phyloP scores from a whole-genome alignment of 2,888 invertebrate species.

The Caenorhabditis zanzibari region DNA sequence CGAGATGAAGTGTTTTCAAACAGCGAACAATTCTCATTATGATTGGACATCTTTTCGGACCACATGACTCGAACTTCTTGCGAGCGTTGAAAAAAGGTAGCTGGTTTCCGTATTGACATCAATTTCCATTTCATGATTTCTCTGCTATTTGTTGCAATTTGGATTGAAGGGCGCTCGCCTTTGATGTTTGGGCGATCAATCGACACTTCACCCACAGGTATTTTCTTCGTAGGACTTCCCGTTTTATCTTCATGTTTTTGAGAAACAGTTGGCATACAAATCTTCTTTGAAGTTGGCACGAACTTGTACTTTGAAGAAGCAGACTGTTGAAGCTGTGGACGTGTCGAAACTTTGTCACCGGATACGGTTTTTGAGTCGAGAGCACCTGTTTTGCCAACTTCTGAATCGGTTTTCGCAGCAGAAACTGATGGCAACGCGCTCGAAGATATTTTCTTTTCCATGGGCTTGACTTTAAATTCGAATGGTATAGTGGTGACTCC shows the following conservation, averaged over 20 bases:
- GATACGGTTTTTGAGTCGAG: background rate
- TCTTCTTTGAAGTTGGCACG: slow-evolving; percentile 34
- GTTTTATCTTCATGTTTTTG: background rate
- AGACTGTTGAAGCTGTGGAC: background rate
- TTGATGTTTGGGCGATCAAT: too few species aligned
- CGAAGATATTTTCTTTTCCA: slow-evolving; percentile 1
- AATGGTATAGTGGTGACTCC: background rate
- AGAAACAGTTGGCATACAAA: background rate
- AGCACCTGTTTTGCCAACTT: background rate
- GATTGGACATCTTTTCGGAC: too few species aligned
- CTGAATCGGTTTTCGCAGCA: background rate
- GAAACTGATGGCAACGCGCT: too few species aligned
- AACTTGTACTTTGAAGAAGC: slow-evolving; percentile 25
- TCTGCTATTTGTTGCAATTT: too few species aligned
- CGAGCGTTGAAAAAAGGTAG: too few species aligned
- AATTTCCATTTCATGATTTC: too few species aligned
- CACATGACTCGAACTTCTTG: too few species aligned
- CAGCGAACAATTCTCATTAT: too few species aligned
- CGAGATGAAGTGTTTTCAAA: too few species aligned
- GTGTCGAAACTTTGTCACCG: background rate
- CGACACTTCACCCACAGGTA: too few species aligned
- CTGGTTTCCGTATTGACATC: too few species aligned
- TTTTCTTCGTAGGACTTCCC: background rate
- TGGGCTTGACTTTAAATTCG: slow-evolving; percentile 16
- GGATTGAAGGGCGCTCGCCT: too few species aligned